Percentiles rank a stretch among this genome's conserved stretches.
These are phyloP conservation scores for Sarcophaga variegata DNA, from an alignment of 2,888 invertebrate species.

Conservation along the genomic window DNA sequence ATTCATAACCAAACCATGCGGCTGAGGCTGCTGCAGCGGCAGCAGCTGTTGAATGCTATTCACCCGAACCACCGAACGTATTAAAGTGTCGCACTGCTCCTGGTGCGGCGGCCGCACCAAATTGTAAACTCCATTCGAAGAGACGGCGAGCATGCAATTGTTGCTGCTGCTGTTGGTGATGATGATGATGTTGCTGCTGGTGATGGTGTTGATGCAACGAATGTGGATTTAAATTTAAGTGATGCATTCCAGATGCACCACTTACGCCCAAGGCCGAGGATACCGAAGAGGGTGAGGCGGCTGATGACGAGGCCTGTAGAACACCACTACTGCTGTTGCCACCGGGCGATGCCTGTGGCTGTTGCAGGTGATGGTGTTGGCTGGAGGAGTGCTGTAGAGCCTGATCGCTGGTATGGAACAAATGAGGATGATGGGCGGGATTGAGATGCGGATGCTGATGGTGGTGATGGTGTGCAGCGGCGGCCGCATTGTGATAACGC, in stretches of 20 bases:
- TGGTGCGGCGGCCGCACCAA: conserved; percentile 81
- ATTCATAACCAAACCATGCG: conserved; percentile 80
- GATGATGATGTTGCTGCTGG: conserved; percentile 81
- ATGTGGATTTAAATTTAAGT: conserved; percentile 80
- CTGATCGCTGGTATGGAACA: conserved; percentile 81
- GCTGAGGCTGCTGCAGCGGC: conserved; percentile 76
- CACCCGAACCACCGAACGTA: conserved; percentile 81
- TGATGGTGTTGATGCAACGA: conserved; percentile 80
- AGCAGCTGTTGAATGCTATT: conserved; percentile 79
- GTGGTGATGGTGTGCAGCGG: conserved; percentile 78
- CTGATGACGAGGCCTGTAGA: conserved; percentile 78
- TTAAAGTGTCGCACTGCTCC: conserved; percentile 81
- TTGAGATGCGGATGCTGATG: conserved; percentile 81
- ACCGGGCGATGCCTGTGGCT: conserved; percentile 76
- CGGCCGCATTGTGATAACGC: conserved; percentile 77
- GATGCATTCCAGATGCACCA: conserved; percentile 76
- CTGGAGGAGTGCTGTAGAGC: conserved; percentile 77
- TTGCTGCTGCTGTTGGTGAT: conserved; percentile 82
- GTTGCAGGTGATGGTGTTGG: conserved; percentile 71
- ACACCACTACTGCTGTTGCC: conserved; percentile 77
- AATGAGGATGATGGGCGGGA: conserved; percentile 81
- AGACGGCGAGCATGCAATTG: conserved; percentile 82
- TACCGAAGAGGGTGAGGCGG: conserved; percentile 77
- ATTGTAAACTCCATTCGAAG: conserved; percentile 82
- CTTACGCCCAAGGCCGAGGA: conserved; percentile 76